These are phyloP conservation scores for Eulemur coronatus DNA, from an alignment of 2,797 vertebrate species.

Conservation along the genomic window DNA sequence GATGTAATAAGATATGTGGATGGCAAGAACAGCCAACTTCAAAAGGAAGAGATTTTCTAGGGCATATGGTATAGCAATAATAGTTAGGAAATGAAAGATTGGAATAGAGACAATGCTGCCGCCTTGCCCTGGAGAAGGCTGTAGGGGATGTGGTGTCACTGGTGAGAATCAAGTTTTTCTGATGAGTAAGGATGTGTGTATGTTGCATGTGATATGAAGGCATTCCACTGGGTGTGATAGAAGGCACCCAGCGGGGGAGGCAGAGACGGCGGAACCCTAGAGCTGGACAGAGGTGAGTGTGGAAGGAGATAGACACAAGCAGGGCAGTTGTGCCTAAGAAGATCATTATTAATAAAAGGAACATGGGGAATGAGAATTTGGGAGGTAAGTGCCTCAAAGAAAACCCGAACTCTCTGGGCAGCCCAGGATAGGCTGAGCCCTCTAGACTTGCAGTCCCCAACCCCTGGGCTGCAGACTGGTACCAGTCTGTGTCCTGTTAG, in stretches of 20 bases:
- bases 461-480: no score
- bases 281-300: background rate
- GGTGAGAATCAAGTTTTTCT: background rate
- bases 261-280: background rate
- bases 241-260: background rate
- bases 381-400: background rate
- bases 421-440: background rate
- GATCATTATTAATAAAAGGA: background rate
- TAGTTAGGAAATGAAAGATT: background rate
- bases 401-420: background rate
- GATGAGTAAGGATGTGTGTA: background rate
- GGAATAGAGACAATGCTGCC: background rate
- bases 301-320: background rate
- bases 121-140: background rate
- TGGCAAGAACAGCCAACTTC: background rate
- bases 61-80: background rate
- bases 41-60: background rate
- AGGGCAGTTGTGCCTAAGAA: no score
- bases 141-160: background rate
- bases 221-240: background rate
- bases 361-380: background rate
- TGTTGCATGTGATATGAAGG: background rate
- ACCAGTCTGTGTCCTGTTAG: no score
- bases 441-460: background rate
- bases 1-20: background rate